These are phyloP conservation scores for Cordilura impudica DNA, from an alignment of 2,888 invertebrate genomes.

Conservation along the genomic window DNA sequence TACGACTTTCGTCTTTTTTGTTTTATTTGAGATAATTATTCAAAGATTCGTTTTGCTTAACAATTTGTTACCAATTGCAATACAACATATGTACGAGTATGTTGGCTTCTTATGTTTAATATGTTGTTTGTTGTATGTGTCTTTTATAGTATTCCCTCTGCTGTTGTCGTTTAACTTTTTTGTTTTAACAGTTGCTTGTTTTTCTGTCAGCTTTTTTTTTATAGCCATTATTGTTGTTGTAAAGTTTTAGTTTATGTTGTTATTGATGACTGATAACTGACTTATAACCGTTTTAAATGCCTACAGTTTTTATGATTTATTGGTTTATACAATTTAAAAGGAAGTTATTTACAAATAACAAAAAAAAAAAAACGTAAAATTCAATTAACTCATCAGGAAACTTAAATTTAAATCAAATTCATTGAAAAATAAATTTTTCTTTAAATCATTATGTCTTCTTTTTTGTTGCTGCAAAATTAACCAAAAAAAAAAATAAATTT, in stretches of 20 bases:
- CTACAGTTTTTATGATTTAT: constrained; percentile 39
- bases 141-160: constrained; percentile 7
- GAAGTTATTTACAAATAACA: constrained; percentile 12
- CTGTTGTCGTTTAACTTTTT: background rate
- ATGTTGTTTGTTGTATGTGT: too few species aligned
- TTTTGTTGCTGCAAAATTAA: too few species aligned
- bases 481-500: too few species aligned
- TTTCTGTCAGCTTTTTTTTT: constrained; percentile 18
- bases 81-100: too few species aligned
- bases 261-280: constrained; percentile 54
- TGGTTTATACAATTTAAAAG: constrained; percentile 29
- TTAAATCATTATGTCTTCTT: too few species aligned
- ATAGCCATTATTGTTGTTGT: too few species aligned
- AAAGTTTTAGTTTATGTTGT: constrained; percentile 32
- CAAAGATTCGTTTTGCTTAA: constrained; percentile 63
- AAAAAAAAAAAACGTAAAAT: background rate
- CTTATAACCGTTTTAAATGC: constrained; percentile 38
- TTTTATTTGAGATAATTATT: constrained; percentile 60
- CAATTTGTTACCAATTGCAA: constrained; percentile 59
- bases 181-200: background rate
- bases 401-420: too few species aligned
- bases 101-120: constrained; percentile 10
- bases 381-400: constrained; percentile 32
- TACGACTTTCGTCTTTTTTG: constrained; percentile 1
- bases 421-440: too few species aligned